A percentile compares a stretch with the other conserved stretches of the same genome.
These are phyloP conservation scores for Scytalopus superciliaris DNA, from an alignment of 2,113 vertebrate species.

Conservation along the genomic window DNA sequence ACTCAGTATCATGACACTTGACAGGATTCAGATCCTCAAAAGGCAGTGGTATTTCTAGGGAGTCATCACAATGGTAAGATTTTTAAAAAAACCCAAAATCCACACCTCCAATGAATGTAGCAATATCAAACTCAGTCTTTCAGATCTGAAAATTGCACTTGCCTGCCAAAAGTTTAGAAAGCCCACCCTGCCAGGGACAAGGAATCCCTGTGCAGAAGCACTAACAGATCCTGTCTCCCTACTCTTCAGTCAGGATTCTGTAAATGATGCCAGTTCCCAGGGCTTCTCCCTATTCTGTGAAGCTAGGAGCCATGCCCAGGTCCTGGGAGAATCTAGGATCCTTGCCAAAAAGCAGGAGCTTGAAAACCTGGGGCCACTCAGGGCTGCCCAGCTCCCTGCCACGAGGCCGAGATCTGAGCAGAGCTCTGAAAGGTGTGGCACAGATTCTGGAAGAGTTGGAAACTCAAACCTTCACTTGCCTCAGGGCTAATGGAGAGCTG, in stretches of 20 bases:
- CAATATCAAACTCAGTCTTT: background rate
- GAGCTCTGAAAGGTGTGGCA: constrained; percentile 30
- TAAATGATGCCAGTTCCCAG: background rate
- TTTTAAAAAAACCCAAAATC: background rate
- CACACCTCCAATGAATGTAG: background rate
- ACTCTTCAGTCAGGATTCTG: background rate
- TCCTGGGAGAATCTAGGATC: constrained; percentile 4
- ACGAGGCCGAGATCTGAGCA: background rate
- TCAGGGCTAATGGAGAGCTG: background rate
- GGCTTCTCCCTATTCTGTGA: background rate
- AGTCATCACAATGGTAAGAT: background rate
- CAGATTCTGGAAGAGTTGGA: background rate
- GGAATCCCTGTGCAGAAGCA: background rate
- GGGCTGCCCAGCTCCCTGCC: constrained; percentile 29
- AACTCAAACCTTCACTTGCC: constrained; percentile 15
- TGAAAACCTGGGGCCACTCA: constrained; percentile 19
- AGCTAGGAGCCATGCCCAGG: background rate
- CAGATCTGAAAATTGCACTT: background rate
- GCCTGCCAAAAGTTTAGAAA: background rate
- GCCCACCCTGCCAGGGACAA: background rate
- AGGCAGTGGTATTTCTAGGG: background rate
- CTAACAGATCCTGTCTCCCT: background rate
- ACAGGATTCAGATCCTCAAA: background rate
- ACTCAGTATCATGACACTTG: background rate
- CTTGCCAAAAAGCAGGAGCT: background rate